phyloP scores from a whole-genome alignment of 2,113 vertebrate genomes.

The Hippolais icterina region DNA sequence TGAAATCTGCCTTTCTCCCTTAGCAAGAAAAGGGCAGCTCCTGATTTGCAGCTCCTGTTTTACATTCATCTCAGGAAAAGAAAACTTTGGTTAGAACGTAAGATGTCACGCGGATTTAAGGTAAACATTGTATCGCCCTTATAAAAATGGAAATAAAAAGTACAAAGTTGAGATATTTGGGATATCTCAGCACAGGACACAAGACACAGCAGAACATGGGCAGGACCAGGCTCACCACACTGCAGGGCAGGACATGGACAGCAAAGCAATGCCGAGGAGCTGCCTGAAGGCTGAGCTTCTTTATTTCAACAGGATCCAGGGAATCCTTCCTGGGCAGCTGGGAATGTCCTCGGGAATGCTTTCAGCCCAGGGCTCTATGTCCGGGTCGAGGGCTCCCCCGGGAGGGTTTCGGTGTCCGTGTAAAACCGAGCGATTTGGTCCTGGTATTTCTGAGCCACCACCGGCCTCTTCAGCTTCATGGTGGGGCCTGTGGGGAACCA shows the following conservation, averaged over 20 bases:
- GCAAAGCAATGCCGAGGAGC: neutral
- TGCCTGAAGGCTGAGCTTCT: neutral
- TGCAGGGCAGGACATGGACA: neutral
- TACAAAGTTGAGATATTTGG: neutral
- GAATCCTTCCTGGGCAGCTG: neutral
- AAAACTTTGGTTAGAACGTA: conserved; percentile 25
- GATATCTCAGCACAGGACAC: neutral
- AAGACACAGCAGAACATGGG: neutral
- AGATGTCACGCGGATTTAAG: accelerated
- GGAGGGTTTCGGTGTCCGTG: conserved; percentile 39
- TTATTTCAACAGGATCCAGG: neutral
- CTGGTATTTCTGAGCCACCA: conserved; percentile 83
- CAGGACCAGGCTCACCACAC: neutral
- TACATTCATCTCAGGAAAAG: neutral
- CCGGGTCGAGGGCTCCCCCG: neutral
- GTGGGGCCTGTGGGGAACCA: conserved; percentile 79
- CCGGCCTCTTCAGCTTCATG: conserved; percentile 84
- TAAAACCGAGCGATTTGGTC: conserved; percentile 84
- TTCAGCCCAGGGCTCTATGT: neutral
- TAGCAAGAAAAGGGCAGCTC: neutral
- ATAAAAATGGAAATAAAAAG: neutral
- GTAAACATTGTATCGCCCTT: neutral
- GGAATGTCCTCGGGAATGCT: neutral
- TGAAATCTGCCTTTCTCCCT: neutral
- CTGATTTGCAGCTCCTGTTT: neutral